A percentile compares a stretch with the other conserved stretches of the same genome.
Evolutionary conservation across 2,888 invertebrate species (phyloP).

Genomic region (Ephialtes manifestator): DNA sequence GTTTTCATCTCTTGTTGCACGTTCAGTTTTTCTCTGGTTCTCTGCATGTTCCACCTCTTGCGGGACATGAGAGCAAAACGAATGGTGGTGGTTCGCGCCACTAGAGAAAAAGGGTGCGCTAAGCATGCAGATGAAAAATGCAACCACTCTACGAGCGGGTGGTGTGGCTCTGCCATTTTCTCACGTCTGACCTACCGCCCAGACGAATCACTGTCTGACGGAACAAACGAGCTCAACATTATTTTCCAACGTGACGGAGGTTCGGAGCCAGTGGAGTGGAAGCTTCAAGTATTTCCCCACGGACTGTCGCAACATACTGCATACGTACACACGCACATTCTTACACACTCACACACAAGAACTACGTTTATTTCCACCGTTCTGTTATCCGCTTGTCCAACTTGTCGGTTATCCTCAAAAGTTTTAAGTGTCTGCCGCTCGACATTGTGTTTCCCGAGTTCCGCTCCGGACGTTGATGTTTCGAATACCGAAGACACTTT

Average conservation of each 20-base stretch:
- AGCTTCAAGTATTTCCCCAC: conserved; percentile 52
- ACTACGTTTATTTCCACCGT: conserved; percentile 45
- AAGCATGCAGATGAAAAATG: conserved; percentile 80
- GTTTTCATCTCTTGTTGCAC: conserved; percentile 5
- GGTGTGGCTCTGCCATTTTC: conserved; percentile 74
- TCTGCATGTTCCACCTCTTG: conserved; percentile 5
- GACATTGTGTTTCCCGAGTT: conserved; percentile 12
- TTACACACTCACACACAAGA: conserved; percentile 4
- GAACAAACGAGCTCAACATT: conserved; percentile 80
- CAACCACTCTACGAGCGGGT: conserved; percentile 63
- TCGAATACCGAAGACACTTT: conserved; percentile 61
- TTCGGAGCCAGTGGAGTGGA: conserved; percentile 62
- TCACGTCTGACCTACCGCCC: conserved; percentile 74
- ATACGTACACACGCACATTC: conserved; percentile 4
- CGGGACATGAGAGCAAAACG: conserved; percentile 12
- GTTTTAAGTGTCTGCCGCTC: conserved; percentile 27
- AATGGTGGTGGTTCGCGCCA: not conserved
- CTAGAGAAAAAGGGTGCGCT: conserved; percentile 65
- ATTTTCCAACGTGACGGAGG: conserved; percentile 77
- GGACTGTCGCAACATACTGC: conserved; percentile 38
- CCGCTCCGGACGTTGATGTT: not conserved
- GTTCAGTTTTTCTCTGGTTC: not conserved
- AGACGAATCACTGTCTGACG: conserved; percentile 82
- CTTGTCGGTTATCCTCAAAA: conserved; percentile 46
- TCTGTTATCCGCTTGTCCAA: conserved; percentile 41